Conservation (phyloP, 2,888 invertebrate genomes). For the Monochamus alternatus region DNA sequence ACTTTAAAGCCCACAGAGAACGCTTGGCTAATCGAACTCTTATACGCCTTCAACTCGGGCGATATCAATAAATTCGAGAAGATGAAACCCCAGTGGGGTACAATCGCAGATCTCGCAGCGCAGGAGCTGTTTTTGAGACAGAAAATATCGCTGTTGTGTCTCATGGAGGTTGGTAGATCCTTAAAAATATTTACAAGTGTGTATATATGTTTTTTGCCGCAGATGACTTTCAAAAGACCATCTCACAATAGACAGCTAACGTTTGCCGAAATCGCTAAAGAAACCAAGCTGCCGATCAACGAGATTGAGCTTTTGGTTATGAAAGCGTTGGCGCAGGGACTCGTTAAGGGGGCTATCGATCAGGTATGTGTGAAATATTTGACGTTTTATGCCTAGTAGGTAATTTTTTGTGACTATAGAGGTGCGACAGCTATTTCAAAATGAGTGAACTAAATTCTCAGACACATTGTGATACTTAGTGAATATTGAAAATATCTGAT, state of each 20-base stretch:
- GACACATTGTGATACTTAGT: no score
- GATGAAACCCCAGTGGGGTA: conserved; percentile 83
- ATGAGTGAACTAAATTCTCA: no score
- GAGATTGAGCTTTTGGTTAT: conserved; percentile 97
- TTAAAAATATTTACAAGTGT: neutral
- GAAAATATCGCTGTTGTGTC: conserved; percentile 95
- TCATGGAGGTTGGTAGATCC: conserved; percentile 87
- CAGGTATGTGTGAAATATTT: conserved; percentile 76
- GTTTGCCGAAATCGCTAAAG: conserved; percentile 91
- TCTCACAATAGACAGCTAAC: conserved; percentile 89
- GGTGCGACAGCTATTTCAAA: no score
- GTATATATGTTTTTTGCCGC: neutral
- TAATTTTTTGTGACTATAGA: no score
- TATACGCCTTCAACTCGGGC: conserved; percentile 90
- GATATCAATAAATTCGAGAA: conserved; percentile 84
- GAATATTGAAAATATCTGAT: no score
- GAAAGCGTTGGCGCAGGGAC: conserved; percentile 96
- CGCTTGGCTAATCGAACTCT: conserved; percentile 90
- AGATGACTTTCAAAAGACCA: conserved; percentile 97
- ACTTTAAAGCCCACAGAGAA: conserved; percentile 86
- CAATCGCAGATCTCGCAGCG: conserved; percentile 87
- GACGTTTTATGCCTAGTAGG: no score
- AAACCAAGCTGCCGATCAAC: conserved; percentile 86
- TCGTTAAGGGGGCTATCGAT: conserved; percentile 96
- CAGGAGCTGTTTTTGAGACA: conserved; percentile 88